phyloP scores from a whole-genome alignment of 2,113 vertebrate species.

The Apodemus speciosus region DNA sequence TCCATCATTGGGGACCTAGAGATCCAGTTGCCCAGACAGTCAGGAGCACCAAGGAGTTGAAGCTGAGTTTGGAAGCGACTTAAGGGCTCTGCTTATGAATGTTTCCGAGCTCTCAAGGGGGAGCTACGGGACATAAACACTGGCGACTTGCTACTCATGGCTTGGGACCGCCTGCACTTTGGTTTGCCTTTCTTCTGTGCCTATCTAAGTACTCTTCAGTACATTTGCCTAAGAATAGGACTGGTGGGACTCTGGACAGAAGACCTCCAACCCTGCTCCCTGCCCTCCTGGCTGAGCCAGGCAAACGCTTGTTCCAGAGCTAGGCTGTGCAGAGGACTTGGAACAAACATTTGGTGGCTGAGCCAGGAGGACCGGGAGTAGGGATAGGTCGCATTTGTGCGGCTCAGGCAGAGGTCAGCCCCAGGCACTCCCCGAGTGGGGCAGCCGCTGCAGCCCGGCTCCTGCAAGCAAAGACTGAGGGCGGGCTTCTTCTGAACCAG shows the following conservation, averaged over 20 bases:
- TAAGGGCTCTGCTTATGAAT: not conserved
- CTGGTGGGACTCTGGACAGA: not conserved
- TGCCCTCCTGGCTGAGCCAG: not conserved
- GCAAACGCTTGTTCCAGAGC: conserved; percentile 61
- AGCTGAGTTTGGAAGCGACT: not conserved
- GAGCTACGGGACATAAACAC: not conserved
- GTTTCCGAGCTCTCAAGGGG: not conserved
- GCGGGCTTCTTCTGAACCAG: not conserved
- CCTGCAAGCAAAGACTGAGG: not conserved
- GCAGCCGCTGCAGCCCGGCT: not conserved
- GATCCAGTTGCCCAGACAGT: not conserved
- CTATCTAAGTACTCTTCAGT: not conserved
- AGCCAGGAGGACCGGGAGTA: not conserved
- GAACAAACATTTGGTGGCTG: too few species aligned
- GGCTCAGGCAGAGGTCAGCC: conserved; percentile 30
- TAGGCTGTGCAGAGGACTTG: not conserved
- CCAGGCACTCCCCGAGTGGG: not conserved
- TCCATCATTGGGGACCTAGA: not conserved
- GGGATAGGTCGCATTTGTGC: conserved; percentile 34
- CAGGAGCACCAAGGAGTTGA: not conserved
- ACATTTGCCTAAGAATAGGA: not conserved
- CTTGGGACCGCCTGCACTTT: not conserved
- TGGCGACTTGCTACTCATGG: not conserved
- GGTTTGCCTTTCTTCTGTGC: not conserved
- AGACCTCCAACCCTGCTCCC: not conserved